These are phyloP conservation scores for Eleginops maclovinus DNA, from an alignment of 2,113 vertebrate genomes.

Conservation along the genomic window DNA sequence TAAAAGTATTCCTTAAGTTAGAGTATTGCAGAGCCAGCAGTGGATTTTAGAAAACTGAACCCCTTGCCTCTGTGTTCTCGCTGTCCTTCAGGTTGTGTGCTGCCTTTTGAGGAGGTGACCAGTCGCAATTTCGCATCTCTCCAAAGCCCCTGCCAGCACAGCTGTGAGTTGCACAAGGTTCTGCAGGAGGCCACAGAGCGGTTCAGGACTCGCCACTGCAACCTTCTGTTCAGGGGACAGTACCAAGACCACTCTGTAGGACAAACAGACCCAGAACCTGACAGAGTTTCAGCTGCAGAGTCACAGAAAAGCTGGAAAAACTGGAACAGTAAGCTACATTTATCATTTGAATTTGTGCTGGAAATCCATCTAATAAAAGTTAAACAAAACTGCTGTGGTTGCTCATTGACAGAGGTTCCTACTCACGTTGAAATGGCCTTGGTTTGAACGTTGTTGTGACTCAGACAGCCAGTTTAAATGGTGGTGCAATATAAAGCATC, in stretches of 20 bases:
- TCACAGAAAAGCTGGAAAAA: slow-evolving; percentile 12
- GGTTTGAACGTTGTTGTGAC: neutral
- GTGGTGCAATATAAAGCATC: neutral
- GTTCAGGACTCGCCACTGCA: slow-evolving; percentile 46
- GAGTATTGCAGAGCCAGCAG: neutral
- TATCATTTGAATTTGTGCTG: neutral
- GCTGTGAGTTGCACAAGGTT: slow-evolving; percentile 74
- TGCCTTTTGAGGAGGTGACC: slow-evolving; percentile 71
- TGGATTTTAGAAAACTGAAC: neutral
- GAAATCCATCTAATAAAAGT: neutral
- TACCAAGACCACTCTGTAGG: neutral
- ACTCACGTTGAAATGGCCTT: neutral
- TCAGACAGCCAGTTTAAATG: neutral
- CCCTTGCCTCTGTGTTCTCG: neutral
- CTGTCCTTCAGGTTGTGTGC: slow-evolving; percentile 67
- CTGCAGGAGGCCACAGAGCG: slow-evolving; percentile 65
- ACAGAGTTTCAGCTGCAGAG: slow-evolving; percentile 3
- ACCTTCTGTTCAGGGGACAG: slow-evolving; percentile 1
- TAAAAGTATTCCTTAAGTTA: too few relatives aligned
- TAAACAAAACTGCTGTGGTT: neutral
- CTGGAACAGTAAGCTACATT: slow-evolving; percentile 34
- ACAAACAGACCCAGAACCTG: neutral
- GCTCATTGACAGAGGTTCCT: neutral
- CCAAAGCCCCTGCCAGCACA: slow-evolving; percentile 60
- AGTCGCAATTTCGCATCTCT: slow-evolving; percentile 69